Evolutionary conservation across 2,113 vertebrate genomes (phyloP).

Genomic region (Phrynosoma platyrhinos): DNA sequence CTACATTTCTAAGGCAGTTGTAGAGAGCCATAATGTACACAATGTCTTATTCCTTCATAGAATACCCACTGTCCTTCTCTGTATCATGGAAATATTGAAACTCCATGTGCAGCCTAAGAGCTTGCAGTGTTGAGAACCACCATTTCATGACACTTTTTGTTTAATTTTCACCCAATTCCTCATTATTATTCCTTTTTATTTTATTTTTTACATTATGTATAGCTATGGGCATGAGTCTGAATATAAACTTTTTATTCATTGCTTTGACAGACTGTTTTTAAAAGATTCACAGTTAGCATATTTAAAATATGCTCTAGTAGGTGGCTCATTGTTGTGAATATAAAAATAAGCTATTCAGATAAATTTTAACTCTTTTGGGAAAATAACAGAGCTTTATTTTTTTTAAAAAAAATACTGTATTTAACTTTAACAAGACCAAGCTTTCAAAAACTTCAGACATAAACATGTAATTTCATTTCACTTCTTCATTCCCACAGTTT

Average conservation of each 20-base stretch:
- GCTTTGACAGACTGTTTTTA: slow-evolving; percentile 24
- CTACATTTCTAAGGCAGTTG: background rate
- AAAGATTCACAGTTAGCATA: slow-evolving; percentile 34
- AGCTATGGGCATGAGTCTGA: slow-evolving; percentile 29
- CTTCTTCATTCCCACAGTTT: background rate
- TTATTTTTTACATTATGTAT: background rate
- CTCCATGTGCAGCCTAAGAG: background rate
- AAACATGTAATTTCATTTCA: background rate
- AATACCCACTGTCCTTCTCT: background rate
- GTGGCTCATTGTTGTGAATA: slow-evolving; percentile 46
- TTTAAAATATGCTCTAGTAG: slow-evolving; percentile 44
- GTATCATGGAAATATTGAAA: background rate
- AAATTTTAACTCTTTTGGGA: slow-evolving; percentile 22
- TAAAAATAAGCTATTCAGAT: slow-evolving; percentile 51
- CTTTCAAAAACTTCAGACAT: background rate
- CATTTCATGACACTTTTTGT: background rate
- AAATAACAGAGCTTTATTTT: slow-evolving; percentile 11
- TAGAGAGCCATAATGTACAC: no score
- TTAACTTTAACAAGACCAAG: background rate
- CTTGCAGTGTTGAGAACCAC: background rate
- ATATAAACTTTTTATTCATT: slow-evolving; percentile 42
- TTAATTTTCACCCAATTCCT: slow-evolving; percentile 18
- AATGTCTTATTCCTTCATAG: background rate
- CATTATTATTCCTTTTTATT: background rate
- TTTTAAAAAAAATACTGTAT: slow-evolving; percentile 28